phyloP scores from a whole-genome alignment of 2,888 invertebrate species.

The Chalcosyrphus nemorum region DNA sequence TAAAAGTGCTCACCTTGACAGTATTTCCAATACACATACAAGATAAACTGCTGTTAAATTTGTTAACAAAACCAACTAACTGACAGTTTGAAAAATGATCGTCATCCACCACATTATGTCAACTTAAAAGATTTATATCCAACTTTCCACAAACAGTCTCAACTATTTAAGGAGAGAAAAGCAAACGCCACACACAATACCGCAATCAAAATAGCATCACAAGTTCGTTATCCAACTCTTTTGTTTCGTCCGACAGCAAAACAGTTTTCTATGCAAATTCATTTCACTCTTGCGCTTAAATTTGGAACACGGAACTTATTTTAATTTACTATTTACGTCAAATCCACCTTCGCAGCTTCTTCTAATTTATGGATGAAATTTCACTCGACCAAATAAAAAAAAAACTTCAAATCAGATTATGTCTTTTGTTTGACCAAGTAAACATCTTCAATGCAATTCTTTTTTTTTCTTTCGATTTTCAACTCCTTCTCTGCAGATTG shows the following conservation, averaged over 20 bases:
- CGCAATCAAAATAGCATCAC: conserved; percentile 1
- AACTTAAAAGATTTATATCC: conserved; percentile 8
- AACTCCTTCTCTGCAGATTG: too few species aligned
- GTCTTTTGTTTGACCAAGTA: conserved; percentile 18
- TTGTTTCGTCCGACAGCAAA: conserved; percentile 34
- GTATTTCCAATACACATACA: background rate
- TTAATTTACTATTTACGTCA: conserved; percentile 31
- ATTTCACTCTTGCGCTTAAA: conserved; percentile 22
- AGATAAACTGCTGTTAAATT: background rate
- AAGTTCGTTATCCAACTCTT: conserved; percentile 51
- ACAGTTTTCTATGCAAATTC: conserved; percentile 51
- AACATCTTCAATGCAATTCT: background rate
- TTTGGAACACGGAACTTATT: conserved; percentile 65
- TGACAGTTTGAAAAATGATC: background rate
- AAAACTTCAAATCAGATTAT: conserved; percentile 6
- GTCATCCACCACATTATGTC: background rate
- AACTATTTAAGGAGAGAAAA: conserved; percentile 45
- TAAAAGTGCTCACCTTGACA: background rate
- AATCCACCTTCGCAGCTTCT: conserved; percentile 43
- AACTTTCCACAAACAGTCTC: conserved; percentile 25
- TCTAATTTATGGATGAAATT: conserved; percentile 44
- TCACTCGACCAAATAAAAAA: too few species aligned
- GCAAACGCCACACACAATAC: background rate
- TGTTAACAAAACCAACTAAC: background rate
- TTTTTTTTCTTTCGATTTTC: too few species aligned